phyloP scores from a whole-genome alignment of 2,888 invertebrate genomes.

The Fragum fragum region DNA sequence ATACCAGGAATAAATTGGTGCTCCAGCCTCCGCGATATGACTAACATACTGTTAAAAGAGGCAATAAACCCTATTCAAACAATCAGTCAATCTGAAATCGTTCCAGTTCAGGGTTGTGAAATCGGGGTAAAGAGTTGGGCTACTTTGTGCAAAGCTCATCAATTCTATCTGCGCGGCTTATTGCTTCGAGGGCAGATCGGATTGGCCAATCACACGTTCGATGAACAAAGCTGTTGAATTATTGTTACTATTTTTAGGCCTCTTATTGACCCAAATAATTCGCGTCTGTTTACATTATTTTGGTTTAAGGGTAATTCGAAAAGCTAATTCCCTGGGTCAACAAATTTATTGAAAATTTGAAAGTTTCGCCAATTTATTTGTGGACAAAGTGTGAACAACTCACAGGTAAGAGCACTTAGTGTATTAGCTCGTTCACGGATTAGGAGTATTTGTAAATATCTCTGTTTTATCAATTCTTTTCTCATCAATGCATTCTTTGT shows the following conservation, averaged over 20 bases:
- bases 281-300: constrained; percentile 13
- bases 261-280: constrained; percentile 12
- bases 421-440: neutral
- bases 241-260: constrained; percentile 17
- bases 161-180: too few relatives aligned
- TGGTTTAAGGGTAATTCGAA: neutral
- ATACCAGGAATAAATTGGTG: too few relatives aligned
- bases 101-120: too few relatives aligned
- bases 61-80: too few relatives aligned
- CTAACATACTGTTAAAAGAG: too few relatives aligned
- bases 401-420: neutral
- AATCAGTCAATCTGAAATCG: too few relatives aligned
- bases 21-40: too few relatives aligned
- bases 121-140: too few relatives aligned
- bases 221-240: neutral
- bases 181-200: neutral
- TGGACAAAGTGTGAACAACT: neutral
- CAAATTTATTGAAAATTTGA: neutral
- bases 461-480: too few relatives aligned
- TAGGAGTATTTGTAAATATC: too few relatives aligned
- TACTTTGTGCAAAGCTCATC: too few relatives aligned
- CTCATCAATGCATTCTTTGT: too few relatives aligned
- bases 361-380: neutral
- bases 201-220: constrained; percentile 19
- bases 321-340: constrained; percentile 19